phyloP scores from a whole-genome alignment of 2,797 vertebrate species.

The Rhynchotus rufescens region DNA sequence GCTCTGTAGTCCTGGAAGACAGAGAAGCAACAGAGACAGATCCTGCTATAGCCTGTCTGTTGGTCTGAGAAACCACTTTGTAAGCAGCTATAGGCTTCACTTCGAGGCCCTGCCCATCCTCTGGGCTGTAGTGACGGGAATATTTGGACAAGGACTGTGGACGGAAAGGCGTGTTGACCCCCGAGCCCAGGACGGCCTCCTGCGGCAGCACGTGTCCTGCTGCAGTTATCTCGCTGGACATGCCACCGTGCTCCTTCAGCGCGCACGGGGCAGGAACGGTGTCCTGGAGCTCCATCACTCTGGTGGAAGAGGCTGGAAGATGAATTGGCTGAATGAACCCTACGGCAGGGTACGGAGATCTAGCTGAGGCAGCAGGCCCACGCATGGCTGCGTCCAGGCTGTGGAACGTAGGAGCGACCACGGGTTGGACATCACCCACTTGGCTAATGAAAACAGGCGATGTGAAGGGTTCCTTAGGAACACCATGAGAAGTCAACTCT shows the following conservation, averaged over 20 bases:
- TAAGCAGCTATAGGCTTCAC: slow-evolving; percentile 77
- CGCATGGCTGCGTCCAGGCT: slow-evolving; percentile 22
- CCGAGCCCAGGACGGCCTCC: slow-evolving; percentile 47
- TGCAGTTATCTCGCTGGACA: slow-evolving; percentile 52
- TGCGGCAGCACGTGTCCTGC: slow-evolving; percentile 29
- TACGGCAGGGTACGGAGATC: background rate
- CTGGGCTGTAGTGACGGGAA: slow-evolving; percentile 90
- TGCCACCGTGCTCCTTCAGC: slow-evolving; percentile 32
- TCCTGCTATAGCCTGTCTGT: slow-evolving; percentile 81
- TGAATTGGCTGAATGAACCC: background rate
- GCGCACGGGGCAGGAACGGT: background rate
- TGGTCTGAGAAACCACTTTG: slow-evolving; percentile 81
- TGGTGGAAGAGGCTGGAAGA: background rate
- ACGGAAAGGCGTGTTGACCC: slow-evolving; percentile 85
- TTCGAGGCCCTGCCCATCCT: slow-evolving; percentile 59
- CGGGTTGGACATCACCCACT: background rate
- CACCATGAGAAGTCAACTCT: slow-evolving; percentile 45
- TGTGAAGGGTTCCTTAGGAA: slow-evolving; percentile 4
- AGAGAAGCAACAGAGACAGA: slow-evolving; percentile 84
- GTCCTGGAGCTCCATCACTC: slow-evolving; percentile 57
- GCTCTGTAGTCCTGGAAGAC: slow-evolving; percentile 81
- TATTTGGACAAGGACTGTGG: slow-evolving; percentile 92
- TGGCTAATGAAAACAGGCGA: background rate
- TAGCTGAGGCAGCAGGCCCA: rapidly evolving
- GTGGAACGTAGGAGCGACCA: background rate